Base-by-base conservation (phyloP, 2,797 vertebrate genomes). In the Apodemus agrarius region DNA sequence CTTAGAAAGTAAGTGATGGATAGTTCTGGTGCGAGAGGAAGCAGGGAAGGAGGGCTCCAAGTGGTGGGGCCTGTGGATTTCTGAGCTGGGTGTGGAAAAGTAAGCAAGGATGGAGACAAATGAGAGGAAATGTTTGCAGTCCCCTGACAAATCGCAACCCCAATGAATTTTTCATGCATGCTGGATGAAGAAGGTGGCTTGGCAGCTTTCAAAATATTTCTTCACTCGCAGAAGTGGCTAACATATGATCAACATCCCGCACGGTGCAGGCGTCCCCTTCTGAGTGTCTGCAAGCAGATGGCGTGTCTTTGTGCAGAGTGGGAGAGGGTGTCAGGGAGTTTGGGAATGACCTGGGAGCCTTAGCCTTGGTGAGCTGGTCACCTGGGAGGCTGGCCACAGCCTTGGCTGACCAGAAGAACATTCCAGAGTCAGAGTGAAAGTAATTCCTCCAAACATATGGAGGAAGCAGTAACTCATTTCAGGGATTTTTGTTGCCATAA, bases 231-330 rank as follows among this genome's bases (percentile, higher is more conserved):
- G 97, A 97, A 97, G 76, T 84, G 75, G 96, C 59, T 97, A 96
- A 89, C 96, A 90, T 96, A 89, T 86, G 98, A 97, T 92, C 83
- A 97, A 96, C 96, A 89, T 97, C 97, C 97, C 96, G 0, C 57
- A 94, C 94, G 96, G 97, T 69, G 31, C n/a, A 29, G 34, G 21
- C 63, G 46, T 92, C 90, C 95, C 96, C 96, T 91, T 37, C 57
- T 82, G 92, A 97, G 76, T 31, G 31, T 91, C 92, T 92, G 80
- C 65, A 97, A 98, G 96, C 98, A 98, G 98, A 97, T 97, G 98
- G 98, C 22, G 10, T 1, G 2, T 88, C 97, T 98, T 97, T 96
- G 34, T 34, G 59, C 90, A 96, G 95, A 87, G 63, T 96, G 94
- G 97, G 97, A 97, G 97, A 96, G 83, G 95, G 95, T 63, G 21